Conservation (phyloP, 92 coral and sea anemone genomes). For the Bergia sp. region DNA sequence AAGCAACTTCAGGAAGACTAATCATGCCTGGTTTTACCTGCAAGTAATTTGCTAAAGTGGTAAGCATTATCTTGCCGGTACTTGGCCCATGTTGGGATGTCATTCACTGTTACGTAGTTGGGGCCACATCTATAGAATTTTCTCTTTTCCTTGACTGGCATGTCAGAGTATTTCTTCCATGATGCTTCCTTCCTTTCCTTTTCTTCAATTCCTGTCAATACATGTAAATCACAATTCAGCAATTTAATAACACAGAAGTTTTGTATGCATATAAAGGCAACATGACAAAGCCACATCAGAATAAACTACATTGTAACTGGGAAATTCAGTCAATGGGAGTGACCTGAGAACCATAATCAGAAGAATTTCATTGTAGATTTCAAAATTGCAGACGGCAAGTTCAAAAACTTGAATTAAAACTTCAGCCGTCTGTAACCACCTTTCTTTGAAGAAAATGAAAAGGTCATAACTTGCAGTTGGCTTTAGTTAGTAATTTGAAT, state of each 20-base stretch:
- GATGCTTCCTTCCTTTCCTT: constrained; percentile 48
- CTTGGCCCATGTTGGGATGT: constrained; percentile 76
- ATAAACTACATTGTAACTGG: too few species aligned
- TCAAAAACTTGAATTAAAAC: too few species aligned
- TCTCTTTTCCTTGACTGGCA: constrained; percentile 72
- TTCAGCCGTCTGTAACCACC: too few species aligned
- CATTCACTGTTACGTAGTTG: constrained; percentile 53
- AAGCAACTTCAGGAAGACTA: too few species aligned
- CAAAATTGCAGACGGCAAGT: too few species aligned
- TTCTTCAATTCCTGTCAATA: constrained; percentile 11
- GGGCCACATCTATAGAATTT: constrained; percentile 74
- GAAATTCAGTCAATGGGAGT: too few species aligned
- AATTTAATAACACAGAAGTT: not conserved
- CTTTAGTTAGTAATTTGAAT: too few species aligned
- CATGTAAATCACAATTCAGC: not conserved
- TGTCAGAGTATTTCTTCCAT: constrained; percentile 66
- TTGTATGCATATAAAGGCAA: not conserved
- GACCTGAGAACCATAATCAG: too few species aligned
- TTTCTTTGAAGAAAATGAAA: too few species aligned
- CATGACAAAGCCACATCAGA: not conserved
- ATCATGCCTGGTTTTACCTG: constrained; percentile 1
- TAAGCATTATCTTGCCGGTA: constrained; percentile 61
- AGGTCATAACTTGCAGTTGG: too few species aligned
- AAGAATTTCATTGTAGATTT: too few species aligned
- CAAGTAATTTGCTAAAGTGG: constrained; percentile 53